Percentiles rank a stretch among this genome's conserved stretches.
phyloP scores from a whole-genome alignment of 2,888 invertebrate species.

The Eucriotettix oculatus region DNA sequence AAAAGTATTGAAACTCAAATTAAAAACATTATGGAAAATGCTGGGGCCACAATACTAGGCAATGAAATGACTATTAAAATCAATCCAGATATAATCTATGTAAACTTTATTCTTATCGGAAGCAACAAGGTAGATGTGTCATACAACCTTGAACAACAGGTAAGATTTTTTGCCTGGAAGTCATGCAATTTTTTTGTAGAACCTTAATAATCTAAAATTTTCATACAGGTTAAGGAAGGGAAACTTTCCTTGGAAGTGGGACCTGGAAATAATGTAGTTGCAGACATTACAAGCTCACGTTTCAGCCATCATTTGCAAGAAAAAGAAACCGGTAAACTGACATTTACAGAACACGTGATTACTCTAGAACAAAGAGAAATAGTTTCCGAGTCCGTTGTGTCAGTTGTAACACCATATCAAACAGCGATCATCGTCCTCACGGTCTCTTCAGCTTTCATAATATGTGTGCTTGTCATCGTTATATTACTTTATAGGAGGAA shows the following conservation, averaged over 20 bases:
- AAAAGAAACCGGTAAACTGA: conserved; percentile 20
- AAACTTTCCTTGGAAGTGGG: conserved; percentile 26
- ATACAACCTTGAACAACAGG: conserved; percentile 62
- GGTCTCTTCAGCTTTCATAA: conserved; percentile 62
- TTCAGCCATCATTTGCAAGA: conserved; percentile 37
- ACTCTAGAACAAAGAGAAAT: conserved; percentile 48
- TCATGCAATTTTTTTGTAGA: not conserved
- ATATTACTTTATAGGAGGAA: conserved; percentile 56
- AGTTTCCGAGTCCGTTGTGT: conserved; percentile 46
- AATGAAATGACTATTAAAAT: conserved; percentile 35
- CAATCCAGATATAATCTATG: conserved; percentile 31
- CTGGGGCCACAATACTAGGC: conserved; percentile 23
- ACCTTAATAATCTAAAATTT: not conserved
- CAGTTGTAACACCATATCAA: conserved; percentile 54
- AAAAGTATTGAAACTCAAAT: conserved; percentile 15
- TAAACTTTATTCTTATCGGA: conserved; percentile 51
- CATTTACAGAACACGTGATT: conserved; percentile 25
- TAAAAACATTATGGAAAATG: conserved; percentile 20
- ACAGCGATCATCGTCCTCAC: conserved; percentile 61
- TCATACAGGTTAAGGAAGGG: conserved; percentile 29
- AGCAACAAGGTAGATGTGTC: conserved; percentile 61
- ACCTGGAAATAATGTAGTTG: conserved; percentile 23
- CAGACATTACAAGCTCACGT: conserved; percentile 46
- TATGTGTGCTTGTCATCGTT: conserved; percentile 57
- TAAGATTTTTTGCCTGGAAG: conserved; percentile 24